Evolutionary conservation across 2,888 invertebrate genomes (phyloP).

Genomic region (Melanchra persicariae): DNA sequence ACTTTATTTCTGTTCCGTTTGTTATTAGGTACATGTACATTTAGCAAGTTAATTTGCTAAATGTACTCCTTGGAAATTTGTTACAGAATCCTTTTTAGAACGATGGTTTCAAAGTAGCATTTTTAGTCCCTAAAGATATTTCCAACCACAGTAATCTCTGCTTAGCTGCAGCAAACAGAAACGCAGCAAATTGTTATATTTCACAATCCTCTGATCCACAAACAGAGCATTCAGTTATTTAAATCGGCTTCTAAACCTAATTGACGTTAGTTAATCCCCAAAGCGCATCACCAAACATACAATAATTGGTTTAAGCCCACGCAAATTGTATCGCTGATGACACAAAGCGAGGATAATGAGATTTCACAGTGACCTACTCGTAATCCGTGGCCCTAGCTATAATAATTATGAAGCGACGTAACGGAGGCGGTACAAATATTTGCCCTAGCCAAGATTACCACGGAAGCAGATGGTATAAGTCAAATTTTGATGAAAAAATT

Average conservation of each 20-base stretch:
- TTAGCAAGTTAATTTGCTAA: too few species aligned
- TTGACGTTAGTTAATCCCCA: constrained; percentile 41
- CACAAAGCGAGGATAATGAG: constrained; percentile 63
- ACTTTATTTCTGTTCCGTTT: not conserved
- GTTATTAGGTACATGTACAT: not conserved
- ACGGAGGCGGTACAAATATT: constrained; percentile 79
- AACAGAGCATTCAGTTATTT: constrained; percentile 32
- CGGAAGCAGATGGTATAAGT: constrained; percentile 85
- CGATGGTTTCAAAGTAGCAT: not conserved
- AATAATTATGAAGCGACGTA: constrained; percentile 76
- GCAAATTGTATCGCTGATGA: constrained; percentile 59
- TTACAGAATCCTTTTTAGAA: not conserved
- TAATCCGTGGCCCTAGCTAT: constrained; percentile 50
- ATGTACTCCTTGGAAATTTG: not conserved
- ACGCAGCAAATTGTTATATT: constrained; percentile 6
- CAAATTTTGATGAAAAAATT: constrained; percentile 87
- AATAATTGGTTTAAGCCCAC: constrained; percentile 54
- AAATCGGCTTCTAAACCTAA: constrained; percentile 44
- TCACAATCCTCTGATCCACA: constrained; percentile 18
- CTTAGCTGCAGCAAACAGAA: not conserved
- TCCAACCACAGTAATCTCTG: constrained; percentile 10
- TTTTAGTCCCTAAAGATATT: not conserved
- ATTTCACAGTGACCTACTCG: constrained; percentile 63
- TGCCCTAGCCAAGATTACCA: constrained; percentile 78
- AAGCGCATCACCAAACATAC: constrained; percentile 48